phyloP scores from a whole-genome alignment of 2,113 vertebrate species.

The Sorex araneus region DNA sequence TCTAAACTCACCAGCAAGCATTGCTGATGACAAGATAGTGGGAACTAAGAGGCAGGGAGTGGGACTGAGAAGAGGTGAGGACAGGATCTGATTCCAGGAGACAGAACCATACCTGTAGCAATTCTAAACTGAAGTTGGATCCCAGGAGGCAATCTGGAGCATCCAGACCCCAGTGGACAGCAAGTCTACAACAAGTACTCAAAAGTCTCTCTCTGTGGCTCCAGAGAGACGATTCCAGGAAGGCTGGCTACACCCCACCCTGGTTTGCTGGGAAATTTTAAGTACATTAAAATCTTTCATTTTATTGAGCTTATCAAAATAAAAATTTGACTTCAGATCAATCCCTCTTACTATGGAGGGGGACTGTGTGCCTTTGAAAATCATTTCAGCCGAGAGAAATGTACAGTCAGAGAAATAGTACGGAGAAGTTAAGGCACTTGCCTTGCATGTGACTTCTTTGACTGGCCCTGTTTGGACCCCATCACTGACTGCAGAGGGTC shows the following conservation, averaged over 20 bases:
- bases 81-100: not conserved
- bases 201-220: not conserved
- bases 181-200: not conserved
- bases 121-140: not conserved
- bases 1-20: no score
- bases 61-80: not conserved
- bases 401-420: no score
- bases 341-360: not conserved
- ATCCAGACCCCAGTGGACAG: not conserved
- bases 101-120: not conserved
- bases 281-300: not conserved
- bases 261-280: not conserved
- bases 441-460: no score
- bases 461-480: no score
- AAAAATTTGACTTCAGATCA: conserved; percentile 32
- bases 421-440: no score
- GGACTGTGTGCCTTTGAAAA: not conserved
- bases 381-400: no score
- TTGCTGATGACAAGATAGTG: no score
- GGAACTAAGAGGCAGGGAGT: no score
- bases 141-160: not conserved
- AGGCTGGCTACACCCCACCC: not conserved
- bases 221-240: not conserved
- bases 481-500: no score
- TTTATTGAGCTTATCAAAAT: conserved; percentile 19